These are phyloP conservation scores for Sialis lutaria DNA, from an alignment of 2,888 invertebrate species.

Conservation along the genomic window DNA sequence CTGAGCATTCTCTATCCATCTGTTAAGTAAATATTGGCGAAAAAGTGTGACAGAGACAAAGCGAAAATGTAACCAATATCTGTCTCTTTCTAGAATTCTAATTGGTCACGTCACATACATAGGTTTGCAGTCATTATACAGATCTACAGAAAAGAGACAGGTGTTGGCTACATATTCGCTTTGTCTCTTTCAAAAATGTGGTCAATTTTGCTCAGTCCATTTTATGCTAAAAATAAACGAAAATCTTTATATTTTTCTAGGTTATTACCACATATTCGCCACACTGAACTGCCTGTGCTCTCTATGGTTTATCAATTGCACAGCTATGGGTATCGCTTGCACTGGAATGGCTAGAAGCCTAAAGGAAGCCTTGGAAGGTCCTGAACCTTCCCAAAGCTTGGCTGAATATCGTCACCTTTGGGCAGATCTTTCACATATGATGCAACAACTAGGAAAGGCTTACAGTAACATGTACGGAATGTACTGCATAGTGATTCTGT, in stretches of 20 bases:
- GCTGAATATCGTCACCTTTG: constrained; percentile 50
- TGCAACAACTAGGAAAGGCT: constrained; percentile 53
- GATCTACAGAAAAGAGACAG: too few relatives aligned
- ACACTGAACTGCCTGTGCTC: constrained; percentile 57
- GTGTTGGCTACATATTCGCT: too few relatives aligned
- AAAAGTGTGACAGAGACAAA: too few relatives aligned
- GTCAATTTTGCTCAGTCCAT: too few relatives aligned
- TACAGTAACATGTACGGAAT: constrained; percentile 65
- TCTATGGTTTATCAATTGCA: constrained; percentile 40
- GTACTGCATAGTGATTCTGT: constrained; percentile 53
- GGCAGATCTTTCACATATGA: constrained; percentile 60
- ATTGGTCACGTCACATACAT: too few relatives aligned
- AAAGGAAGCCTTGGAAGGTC: constrained; percentile 40
- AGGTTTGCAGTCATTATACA: too few relatives aligned
- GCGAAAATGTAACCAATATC: too few relatives aligned
- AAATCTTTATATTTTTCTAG: background rate
- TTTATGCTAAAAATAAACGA: too few relatives aligned
- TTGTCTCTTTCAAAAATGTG: too few relatives aligned
- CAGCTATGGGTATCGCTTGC: constrained; percentile 44
- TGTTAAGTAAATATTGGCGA: too few relatives aligned
- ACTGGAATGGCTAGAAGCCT: constrained; percentile 43
- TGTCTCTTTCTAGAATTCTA: too few relatives aligned
- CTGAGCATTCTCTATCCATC: too few relatives aligned
- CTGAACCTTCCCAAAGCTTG: constrained; percentile 43
- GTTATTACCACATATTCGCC: constrained; percentile 52